A percentile compares a stretch with the other conserved stretches of the same genome.
These are phyloP conservation scores for Andrena trimmerana DNA, from an alignment of 2,888 invertebrate genomes.

Conservation along the genomic window DNA sequence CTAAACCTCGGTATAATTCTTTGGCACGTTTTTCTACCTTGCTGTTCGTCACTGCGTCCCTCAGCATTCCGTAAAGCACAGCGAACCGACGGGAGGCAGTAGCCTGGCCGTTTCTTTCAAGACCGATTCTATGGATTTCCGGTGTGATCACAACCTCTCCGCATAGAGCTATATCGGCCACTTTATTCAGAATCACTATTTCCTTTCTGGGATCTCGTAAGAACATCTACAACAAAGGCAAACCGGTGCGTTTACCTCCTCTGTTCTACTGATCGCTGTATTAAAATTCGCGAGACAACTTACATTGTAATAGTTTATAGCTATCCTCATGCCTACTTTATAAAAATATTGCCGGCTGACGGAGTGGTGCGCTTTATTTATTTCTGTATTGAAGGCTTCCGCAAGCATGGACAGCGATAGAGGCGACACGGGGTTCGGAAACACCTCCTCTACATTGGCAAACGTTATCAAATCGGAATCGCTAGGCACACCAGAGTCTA, in stretches of 20 bases:
- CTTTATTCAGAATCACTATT: conserved; percentile 85
- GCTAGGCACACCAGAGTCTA: conserved; percentile 89
- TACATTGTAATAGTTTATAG: conserved; percentile 71
- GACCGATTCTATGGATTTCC: conserved; percentile 85
- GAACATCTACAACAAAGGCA: conserved; percentile 82
- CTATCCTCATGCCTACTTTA: conserved; percentile 45
- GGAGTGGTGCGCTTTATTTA: fast-evolving
- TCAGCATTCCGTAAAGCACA: conserved; percentile 75
- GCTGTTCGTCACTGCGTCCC: conserved; percentile 79
- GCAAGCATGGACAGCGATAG: conserved; percentile 85
- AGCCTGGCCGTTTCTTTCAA: conserved; percentile 85
- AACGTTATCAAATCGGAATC: conserved; percentile 89
- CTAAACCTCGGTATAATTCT: conserved; percentile 80
- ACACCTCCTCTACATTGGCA: conserved; percentile 91
- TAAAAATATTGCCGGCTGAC: not conserved
- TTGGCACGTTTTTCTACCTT: conserved; percentile 79
- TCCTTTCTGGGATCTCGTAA: conserved; percentile 84
- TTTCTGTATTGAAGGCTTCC: conserved; percentile 74
- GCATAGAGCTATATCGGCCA: conserved; percentile 88
- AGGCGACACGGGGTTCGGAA: conserved; percentile 88
- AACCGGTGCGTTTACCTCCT: not conserved
- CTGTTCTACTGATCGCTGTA: not conserved
- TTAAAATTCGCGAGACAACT: conserved; percentile 43
- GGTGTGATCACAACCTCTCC: conserved; percentile 88
- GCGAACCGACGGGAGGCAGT: conserved; percentile 68